A percentile compares a stretch with the other conserved stretches of the same genome.
Evolutionary conservation across 2,113 vertebrate species (phyloP).

Genomic region (Echinops telfairi): DNA sequence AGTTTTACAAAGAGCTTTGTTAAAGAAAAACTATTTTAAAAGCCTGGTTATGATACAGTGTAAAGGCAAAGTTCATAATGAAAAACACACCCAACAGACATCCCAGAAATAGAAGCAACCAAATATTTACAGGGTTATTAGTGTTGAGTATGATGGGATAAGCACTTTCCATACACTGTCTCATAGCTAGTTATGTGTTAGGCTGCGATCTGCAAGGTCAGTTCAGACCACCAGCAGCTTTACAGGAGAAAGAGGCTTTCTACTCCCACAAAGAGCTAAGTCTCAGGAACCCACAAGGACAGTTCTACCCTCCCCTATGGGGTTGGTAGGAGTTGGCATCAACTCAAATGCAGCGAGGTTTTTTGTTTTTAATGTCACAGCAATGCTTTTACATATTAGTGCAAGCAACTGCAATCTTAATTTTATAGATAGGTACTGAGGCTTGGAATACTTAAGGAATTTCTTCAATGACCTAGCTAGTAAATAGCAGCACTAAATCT

Average conservation of each 20-base stretch:
- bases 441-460: not conserved
- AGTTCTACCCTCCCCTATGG: no score
- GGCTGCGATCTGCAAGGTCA: no score
- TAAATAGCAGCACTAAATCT: constrained; percentile 5
- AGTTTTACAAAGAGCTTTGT: not conserved
- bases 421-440: constrained; percentile 17
- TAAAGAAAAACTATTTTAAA: constrained; percentile 55
- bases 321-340: no score
- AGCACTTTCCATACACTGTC: not conserved
- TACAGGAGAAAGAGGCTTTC: no score
- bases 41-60: not conserved
- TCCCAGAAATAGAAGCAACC: not conserved
- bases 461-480: not conserved
- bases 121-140: not conserved
- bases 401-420: not conserved
- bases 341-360: no score
- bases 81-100: constrained; percentile 7
- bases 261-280: no score
- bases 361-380: not conserved
- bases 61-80: constrained; percentile 45
- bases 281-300: no score
- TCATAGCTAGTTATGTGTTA: not conserved
- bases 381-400: not conserved
- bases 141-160: not conserved
- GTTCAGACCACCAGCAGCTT: no score